Conservation (phyloP, 2,888 invertebrate genomes). For the Noctua janthe region DNA sequence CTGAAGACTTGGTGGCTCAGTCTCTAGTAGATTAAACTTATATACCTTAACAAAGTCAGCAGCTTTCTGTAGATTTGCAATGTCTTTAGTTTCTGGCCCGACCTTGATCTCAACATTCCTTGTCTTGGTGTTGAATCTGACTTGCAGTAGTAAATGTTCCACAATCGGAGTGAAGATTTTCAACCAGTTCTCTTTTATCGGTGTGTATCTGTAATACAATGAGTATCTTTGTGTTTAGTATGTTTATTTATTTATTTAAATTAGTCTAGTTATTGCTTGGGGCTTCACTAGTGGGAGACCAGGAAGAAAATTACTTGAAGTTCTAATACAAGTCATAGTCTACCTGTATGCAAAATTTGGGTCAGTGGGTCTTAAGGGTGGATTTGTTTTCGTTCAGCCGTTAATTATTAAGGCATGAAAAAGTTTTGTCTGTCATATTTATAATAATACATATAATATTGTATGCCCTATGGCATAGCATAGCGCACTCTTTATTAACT, state of each 20-base stretch:
- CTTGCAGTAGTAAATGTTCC: constrained; percentile 97
- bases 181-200: constrained; percentile 98
- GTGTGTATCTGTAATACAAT: constrained; percentile 93
- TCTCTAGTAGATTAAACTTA: background rate
- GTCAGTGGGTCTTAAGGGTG: no score
- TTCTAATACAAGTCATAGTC: background rate
- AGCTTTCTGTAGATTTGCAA: constrained; percentile 98
- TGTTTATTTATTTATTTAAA: background rate
- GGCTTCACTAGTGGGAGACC: background rate
- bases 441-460: background rate
- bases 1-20: background rate
- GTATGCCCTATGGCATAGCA: no score
- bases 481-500: no score
- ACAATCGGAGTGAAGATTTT: constrained; percentile 99
- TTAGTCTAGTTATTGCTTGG: background rate
- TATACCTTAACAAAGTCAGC: constrained; percentile 97
- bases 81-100: constrained; percentile 94
- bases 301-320: background rate
- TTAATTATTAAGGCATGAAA: background rate
- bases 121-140: constrained; percentile 97
- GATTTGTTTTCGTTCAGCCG: background rate
- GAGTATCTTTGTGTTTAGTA: background rate
- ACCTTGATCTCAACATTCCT: constrained; percentile 96
- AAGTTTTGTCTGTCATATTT: background rate
- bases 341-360: background rate